phyloP scores from a whole-genome alignment of 1,140 invertebrate genomes.

The Elymnias hypermnestra region DNA sequence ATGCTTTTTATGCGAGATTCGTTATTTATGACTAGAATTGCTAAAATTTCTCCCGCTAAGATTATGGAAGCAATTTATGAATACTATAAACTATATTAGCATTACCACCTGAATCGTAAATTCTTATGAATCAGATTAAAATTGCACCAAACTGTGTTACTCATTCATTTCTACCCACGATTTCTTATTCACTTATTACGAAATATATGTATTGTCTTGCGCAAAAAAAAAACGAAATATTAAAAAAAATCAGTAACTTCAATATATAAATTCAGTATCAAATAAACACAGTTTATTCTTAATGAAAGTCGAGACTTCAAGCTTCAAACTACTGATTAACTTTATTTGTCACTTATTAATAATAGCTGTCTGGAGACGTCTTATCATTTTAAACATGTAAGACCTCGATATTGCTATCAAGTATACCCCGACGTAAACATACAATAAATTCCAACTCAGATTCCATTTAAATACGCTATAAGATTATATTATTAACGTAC shows the following conservation, averaged over 20 bases:
- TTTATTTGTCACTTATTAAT: constrained; percentile 11
- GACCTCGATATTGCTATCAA: constrained; percentile 21
- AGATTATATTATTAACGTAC: constrained; percentile 36
- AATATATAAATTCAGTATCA: not conserved
- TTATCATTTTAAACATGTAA: constrained; percentile 11
- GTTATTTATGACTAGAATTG: not conserved
- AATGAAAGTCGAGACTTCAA: constrained; percentile 6
- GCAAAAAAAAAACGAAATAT: not conserved
- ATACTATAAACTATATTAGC: too few relatives aligned
- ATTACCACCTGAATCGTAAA: not conserved
- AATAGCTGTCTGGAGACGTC: not conserved
- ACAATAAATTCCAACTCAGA: constrained; percentile 7
- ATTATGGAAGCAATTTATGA: too few relatives aligned
- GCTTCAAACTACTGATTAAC: too few relatives aligned
- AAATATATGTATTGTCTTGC: too few relatives aligned
- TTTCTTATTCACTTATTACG: not conserved
- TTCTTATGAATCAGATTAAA: constrained; percentile 1
- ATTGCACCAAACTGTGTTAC: constrained; percentile 6
- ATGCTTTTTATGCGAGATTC: constrained; percentile 13
- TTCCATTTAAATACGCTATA: constrained; percentile 6
- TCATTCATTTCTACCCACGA: constrained; percentile 5
- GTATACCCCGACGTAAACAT: constrained; percentile 14
- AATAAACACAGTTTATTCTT: not conserved
- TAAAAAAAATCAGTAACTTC: not conserved
- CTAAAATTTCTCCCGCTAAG: too few relatives aligned